Base-by-base conservation (phyloP, 2,113 vertebrate species). In the Neomonachus schauinslandi region DNA sequence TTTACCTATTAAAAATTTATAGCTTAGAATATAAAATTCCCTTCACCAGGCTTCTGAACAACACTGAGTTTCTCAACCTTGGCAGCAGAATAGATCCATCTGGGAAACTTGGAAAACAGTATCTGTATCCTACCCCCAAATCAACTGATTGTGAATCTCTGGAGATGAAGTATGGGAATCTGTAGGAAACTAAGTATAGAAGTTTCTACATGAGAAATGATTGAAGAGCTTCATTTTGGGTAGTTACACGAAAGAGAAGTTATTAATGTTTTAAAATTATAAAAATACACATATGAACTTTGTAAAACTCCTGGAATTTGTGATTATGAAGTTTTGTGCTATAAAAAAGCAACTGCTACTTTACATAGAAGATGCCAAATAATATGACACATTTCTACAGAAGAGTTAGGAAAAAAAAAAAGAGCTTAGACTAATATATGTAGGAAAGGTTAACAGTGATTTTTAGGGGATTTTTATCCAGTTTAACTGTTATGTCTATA, bases 1-100 rank as follows among this genome's bases (percentile, higher is more conserved):
- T 93, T 96, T 85, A 53, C 10, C n/a, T 36, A 63, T 11, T 90
- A 65, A 36, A 61, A 94, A 63, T 76, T 84, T 53, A 80, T 91
- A 85, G 39, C 49, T 24, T 77, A 82, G 12, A 55, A 94, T 33
- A 24, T 79, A 39, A 10, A 28, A 69, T 63, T 13, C 22, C 18
- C 16, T 93, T 91, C 8, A 36, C 24, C 10, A 42, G 24, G 46
- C 93, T 88, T 67, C 42, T 94, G 21, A 80, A 71, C 74, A 89
- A 81, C 24, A 53, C 51, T 61, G 51, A 55, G 28, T 80, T 96
- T 88, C 31, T 96, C 36, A 89, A 26, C 0, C 33, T 36, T 86
- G 26, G 4, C 12, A 72, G 11, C 13, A 86, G 33, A 92, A 33
- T 46, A 82, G n/a, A 33, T 86, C 46, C 6, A 86, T 4, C 31